Evolutionary conservation across 2,888 invertebrate species (phyloP).

Genomic region (Apotomis turbidana): DNA sequence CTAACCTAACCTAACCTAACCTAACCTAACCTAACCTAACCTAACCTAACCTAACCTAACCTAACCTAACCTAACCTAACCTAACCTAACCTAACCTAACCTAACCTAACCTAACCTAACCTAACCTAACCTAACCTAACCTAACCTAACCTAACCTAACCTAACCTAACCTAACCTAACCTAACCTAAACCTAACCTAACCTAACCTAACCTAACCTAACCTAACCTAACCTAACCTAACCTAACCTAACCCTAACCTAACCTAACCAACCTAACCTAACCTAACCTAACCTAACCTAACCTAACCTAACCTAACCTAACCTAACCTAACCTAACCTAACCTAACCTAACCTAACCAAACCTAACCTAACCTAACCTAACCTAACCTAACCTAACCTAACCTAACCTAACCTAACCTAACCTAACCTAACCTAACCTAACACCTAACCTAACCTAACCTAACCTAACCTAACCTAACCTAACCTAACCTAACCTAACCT

Average conservation of each 20-base stretch:
- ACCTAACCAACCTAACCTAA: too few relatives aligned
- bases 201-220: constrained; percentile 40
- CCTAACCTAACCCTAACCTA: too few relatives aligned
- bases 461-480: constrained; percentile 39
- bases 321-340: constrained; percentile 37
- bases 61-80: constrained; percentile 39
- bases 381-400: constrained; percentile 41
- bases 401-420: constrained; percentile 40
- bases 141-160: constrained; percentile 40
- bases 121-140: constrained; percentile 30
- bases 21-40: constrained; percentile 45
- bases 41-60: constrained; percentile 44
- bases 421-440: constrained; percentile 38
- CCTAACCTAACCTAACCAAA: constrained; percentile 39
- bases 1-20: constrained; percentile 45
- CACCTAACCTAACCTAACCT: constrained; percentile 38
- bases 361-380: constrained; percentile 39
- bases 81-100: constrained; percentile 38
- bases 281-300: constrained; percentile 40
- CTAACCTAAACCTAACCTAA: too few relatives aligned
- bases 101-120: constrained; percentile 28
- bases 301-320: constrained; percentile 40
- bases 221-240: constrained; percentile 40
- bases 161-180: constrained; percentile 42
- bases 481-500: constrained; percentile 35